Percentiles rank a stretch among this genome's conserved stretches.
Conservation (phyloP, 2,113 vertebrate species). For the Arizona elegans region DNA sequence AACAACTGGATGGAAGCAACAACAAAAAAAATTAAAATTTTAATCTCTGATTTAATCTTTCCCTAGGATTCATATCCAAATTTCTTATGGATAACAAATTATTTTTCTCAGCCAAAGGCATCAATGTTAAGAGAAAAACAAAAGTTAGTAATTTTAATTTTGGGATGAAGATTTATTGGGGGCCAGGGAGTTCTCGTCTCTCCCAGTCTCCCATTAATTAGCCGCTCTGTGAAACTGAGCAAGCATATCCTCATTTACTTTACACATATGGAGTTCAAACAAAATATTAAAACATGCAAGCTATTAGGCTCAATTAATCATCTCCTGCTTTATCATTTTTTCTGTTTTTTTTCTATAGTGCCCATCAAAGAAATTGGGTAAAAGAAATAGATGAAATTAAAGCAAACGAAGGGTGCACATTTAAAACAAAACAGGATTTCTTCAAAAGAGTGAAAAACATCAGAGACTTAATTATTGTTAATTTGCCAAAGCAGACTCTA, state of each 20-base stretch:
- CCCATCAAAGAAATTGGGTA: neutral
- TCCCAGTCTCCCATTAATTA: neutral
- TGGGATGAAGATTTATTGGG: neutral
- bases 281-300: neutral
- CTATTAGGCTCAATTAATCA: neutral
- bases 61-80: neutral
- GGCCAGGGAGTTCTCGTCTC: too few relatives aligned
- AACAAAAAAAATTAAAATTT: neutral
- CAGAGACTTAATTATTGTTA: neutral
- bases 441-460: constrained; percentile 20
- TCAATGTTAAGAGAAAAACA: neutral
- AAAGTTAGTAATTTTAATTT: neutral
- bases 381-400: neutral
- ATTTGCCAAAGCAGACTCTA: constrained; percentile 33
- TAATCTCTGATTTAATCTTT: neutral
- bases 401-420: constrained; percentile 23
- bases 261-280: neutral
- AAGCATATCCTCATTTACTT: neutral
- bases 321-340: neutral
- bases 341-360: neutral
- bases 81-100: neutral
- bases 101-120: neutral
- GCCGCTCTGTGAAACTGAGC: neutral
- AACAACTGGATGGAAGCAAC: neutral
- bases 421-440: constrained; percentile 27